A percentile compares a stretch with the other conserved stretches of the same genome.
Evolutionary conservation across 2,888 invertebrate genomes (phyloP).

Genomic region (Seira ritae): DNA sequence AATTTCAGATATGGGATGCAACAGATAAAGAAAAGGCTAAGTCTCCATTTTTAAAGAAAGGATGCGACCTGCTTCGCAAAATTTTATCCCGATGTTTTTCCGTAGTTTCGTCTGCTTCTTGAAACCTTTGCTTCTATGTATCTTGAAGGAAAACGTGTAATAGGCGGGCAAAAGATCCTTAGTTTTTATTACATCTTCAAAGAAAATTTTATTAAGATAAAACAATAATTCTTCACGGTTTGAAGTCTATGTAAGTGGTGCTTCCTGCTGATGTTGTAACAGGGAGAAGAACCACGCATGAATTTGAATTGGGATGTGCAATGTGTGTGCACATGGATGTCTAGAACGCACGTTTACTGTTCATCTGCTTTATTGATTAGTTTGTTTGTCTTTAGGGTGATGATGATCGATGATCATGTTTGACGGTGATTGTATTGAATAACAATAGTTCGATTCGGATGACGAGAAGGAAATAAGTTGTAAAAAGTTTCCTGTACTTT

Average conservation of each 20-base stretch:
- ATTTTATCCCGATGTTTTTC: too few relatives aligned
- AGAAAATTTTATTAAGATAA: constrained; percentile 25
- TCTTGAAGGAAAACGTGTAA: constrained; percentile 5
- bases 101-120: too few relatives aligned
- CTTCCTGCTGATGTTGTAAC: constrained; percentile 13
- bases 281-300: too few relatives aligned
- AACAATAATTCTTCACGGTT: constrained; percentile 29
- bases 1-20: too few relatives aligned
- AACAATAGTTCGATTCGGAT: background rate
- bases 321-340: too few relatives aligned
- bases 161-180: constrained; percentile 14
- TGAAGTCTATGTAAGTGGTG: constrained; percentile 3
- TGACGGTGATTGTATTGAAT: background rate
- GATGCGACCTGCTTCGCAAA: too few relatives aligned
- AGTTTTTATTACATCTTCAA: constrained; percentile 6
- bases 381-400: constrained; percentile 30
- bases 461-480: constrained; percentile 10
- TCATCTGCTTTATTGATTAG: constrained; percentile 28
- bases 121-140: too few relatives aligned
- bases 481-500: background rate
- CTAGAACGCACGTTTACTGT: background rate
- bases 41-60: too few relatives aligned
- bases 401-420: constrained; percentile 15
- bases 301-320: too few relatives aligned
- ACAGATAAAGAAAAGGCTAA: too few relatives aligned